Conservation (phyloP, 2,797 vertebrate genomes). For the Halcyon chelicuti region DNA sequence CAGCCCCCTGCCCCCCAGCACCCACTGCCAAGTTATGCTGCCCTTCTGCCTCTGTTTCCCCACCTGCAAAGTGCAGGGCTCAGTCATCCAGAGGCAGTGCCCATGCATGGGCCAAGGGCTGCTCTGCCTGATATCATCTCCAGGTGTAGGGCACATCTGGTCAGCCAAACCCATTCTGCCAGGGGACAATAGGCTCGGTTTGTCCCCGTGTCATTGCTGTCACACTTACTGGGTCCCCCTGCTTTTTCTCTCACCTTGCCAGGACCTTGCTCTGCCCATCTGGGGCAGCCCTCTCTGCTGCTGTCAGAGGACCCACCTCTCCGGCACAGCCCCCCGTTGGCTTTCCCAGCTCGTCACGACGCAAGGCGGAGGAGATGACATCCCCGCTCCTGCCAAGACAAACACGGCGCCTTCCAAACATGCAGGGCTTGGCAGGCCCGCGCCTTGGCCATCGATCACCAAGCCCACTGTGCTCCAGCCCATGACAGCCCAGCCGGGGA, state of each 20-base stretch:
- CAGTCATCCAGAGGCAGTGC: rapidly evolving
- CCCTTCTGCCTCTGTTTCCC: background rate
- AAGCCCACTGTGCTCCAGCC: background rate
- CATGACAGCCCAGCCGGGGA: background rate
- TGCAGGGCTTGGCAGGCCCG: constrained; percentile 44
- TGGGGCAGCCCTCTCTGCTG: background rate
- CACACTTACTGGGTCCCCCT: background rate
- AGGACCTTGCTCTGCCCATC: background rate
- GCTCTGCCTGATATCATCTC: background rate
- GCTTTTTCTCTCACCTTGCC: rapidly evolving
- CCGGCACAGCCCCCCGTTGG: background rate
- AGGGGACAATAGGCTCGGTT: background rate
- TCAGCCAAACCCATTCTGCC: background rate
- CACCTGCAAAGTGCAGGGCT: background rate
- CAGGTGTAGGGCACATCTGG: background rate
- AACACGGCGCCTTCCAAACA: constrained; percentile 62
- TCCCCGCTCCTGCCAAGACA: constrained; percentile 57
- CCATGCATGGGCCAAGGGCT: rapidly evolving
- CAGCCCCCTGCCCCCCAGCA: rapidly evolving
- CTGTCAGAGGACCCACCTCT: background rate
- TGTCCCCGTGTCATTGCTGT: rapidly evolving
- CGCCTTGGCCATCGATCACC: constrained; percentile 43
- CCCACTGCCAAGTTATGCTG: background rate
- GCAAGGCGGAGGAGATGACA: constrained; percentile 54
- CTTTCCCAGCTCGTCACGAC: constrained; percentile 39